These are phyloP conservation scores for Achatina immaculata DNA, from an alignment of 1,140 invertebrate species.

Conservation along the genomic window DNA sequence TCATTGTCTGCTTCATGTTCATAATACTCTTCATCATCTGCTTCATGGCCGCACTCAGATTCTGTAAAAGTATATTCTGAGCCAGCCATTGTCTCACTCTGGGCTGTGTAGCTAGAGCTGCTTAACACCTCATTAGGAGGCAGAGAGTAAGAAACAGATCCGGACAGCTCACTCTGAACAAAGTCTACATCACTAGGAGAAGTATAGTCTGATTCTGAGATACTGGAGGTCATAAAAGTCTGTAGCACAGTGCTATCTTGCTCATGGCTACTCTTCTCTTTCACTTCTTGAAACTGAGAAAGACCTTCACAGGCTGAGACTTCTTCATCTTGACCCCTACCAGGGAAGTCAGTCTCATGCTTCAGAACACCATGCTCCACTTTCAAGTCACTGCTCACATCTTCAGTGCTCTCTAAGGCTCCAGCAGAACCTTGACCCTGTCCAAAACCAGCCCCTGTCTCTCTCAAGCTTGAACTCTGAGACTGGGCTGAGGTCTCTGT, in stretches of 20 bases:
- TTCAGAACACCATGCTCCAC: background rate
- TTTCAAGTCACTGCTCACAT: too few species aligned
- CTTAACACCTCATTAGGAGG: conserved; percentile 24
- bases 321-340: background rate
- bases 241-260: background rate
- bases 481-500: background rate
- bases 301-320: background rate
- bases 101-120: conserved; percentile 32
- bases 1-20: background rate
- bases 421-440: background rate
- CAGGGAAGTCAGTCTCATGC: background rate
- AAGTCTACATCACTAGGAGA: conserved; percentile 12
- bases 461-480: background rate
- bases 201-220: conserved; percentile 17
- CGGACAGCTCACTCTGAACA: background rate
- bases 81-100: conserved; percentile 36
- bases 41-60: conserved; percentile 37
- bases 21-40: conserved; percentile 12
- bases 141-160: background rate
- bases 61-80: conserved; percentile 42
- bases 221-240: conserved; percentile 12
- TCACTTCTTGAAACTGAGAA: background rate
- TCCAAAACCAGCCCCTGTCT: background rate
- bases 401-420: too few species aligned
- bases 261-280: background rate